Evolutionary conservation across 2,113 vertebrate species (phyloP).

Genomic region (Mionectes macconnelli): DNA sequence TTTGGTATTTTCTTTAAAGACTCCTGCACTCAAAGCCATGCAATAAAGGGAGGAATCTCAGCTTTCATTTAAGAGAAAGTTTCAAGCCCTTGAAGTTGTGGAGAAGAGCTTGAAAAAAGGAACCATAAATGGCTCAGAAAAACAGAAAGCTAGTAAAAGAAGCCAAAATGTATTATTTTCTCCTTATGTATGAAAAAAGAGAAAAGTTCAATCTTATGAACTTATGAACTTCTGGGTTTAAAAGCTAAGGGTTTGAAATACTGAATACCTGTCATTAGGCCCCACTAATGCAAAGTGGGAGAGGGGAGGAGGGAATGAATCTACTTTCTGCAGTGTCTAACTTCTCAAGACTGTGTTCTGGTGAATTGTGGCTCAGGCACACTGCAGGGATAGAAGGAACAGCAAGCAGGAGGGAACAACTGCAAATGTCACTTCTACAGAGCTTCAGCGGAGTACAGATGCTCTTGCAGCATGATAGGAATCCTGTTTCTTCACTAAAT

Average conservation of each 20-base stretch:
- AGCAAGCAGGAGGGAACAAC: neutral
- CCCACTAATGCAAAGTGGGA: neutral
- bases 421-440: neutral
- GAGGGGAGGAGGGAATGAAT: neutral
- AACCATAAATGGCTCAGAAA: slow-evolving; percentile 45
- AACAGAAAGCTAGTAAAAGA: slow-evolving; percentile 40
- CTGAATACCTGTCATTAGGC: slow-evolving; percentile 30
- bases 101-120: slow-evolving; percentile 31
- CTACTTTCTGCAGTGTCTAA: neutral
- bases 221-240: slow-evolving; percentile 46
- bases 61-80: slow-evolving; percentile 51
- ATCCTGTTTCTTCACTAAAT: neutral
- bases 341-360: neutral
- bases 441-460: neutral
- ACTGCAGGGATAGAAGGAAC: neutral
- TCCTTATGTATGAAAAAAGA: slow-evolving; percentile 37
- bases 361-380: neutral
- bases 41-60: slow-evolving; percentile 61
- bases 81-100: slow-evolving; percentile 19
- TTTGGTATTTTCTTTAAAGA: slow-evolving; percentile 53
- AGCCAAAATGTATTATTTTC: slow-evolving; percentile 57
- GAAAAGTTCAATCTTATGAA: slow-evolving; percentile 19
- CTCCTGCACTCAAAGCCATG: slow-evolving; percentile 42
- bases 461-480: neutral
- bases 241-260: slow-evolving; percentile 19